A percentile compares a stretch with the other conserved stretches of the same genome.
Evolutionary conservation across 1,140 invertebrate genomes (phyloP).

Genomic region (Physella acuta): DNA sequence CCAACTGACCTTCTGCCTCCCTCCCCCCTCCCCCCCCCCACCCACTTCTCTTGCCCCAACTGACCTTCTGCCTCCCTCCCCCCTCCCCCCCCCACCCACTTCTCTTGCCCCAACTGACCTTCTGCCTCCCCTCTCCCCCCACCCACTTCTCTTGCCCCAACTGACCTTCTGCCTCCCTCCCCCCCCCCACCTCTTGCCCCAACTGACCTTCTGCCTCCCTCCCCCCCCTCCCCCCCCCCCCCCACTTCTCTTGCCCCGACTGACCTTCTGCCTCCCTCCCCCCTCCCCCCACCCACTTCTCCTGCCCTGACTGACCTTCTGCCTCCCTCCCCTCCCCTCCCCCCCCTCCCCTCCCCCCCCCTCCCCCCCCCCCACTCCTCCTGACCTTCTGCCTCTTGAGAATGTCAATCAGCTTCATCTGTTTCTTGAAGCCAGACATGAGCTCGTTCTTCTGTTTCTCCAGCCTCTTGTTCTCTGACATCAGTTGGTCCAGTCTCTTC

Average conservation of each 20-base stretch:
- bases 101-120: neutral
- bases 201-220: neutral
- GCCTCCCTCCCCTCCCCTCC: too few relatives aligned
- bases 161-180: neutral
- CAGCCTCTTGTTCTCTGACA: constrained; percentile 56
- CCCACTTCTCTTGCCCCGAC: neutral
- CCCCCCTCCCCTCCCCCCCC: too few relatives aligned
- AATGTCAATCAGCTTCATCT: constrained; percentile 62
- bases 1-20: neutral
- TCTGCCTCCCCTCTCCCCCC: too few relatives aligned
- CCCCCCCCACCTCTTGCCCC: neutral
- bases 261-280: neutral
- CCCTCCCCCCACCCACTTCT: neutral
- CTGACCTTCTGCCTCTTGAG: constrained; percentile 62
- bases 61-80: neutral
- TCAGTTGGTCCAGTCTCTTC: constrained; percentile 54
- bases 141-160: neutral
- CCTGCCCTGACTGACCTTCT: neutral
- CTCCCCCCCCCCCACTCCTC: neutral
- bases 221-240: neutral
- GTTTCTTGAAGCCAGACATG: constrained; percentile 61
- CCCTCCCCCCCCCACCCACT: neutral
- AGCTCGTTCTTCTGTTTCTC: constrained; percentile 62
- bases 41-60: neutral
- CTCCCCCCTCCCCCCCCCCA: neutral